These are phyloP conservation scores for Enteromius trimaculatus DNA, from an alignment of 2,797 vertebrate species.

Conservation along the genomic window DNA sequence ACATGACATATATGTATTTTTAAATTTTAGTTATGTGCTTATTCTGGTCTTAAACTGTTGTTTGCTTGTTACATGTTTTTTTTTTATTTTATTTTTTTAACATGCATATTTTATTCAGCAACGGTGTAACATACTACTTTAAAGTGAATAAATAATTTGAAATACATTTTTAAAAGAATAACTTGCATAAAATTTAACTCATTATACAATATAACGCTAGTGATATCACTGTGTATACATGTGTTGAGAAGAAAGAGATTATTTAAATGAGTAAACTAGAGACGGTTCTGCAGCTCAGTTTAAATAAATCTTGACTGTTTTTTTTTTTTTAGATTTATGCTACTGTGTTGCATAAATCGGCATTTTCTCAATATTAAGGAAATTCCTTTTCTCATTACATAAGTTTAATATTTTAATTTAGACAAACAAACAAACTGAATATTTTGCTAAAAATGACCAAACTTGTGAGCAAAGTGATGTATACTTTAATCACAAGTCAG, in stretches of 20 bases:
- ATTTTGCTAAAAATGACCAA: background rate
- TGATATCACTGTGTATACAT: background rate
- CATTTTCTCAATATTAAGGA: background rate
- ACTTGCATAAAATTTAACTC: background rate
- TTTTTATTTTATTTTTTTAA: background rate
- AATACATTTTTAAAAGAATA: background rate
- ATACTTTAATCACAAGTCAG: background rate
- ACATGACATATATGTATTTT: no score
- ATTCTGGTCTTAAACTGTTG: background rate
- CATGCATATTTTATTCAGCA: background rate
- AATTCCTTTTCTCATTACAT: background rate
- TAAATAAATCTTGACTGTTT: background rate
- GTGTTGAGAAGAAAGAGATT: background rate
- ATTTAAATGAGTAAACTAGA: background rate
- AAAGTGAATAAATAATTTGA: background rate
- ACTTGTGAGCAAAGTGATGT: background rate
- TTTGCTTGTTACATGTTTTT: background rate
- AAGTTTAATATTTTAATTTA: background rate
- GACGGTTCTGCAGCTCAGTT: background rate
- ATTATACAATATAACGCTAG: background rate
- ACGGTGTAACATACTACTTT: background rate
- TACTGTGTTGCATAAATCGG: background rate
- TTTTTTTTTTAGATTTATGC: background rate
- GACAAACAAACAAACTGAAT: background rate
- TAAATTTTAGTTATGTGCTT: no score